Evolutionary conservation across 2,113 vertebrate genomes (phyloP), one percentile per base, ranked within the genome.

Genomic region (Copsychus sechellarum): DNA sequence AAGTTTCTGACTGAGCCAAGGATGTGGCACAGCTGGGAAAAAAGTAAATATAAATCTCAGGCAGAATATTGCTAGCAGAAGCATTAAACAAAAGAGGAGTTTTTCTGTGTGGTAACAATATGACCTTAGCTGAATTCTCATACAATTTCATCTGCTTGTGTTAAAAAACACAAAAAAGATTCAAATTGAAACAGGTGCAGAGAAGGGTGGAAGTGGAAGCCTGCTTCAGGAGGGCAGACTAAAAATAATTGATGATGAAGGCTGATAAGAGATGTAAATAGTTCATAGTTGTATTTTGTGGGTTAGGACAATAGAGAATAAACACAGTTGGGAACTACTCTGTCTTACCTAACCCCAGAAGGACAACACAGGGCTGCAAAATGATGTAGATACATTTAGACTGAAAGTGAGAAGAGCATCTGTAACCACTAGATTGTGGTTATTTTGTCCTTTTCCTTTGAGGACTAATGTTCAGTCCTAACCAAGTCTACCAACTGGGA

Each of bases 1-100:
- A 97, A 80, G 67, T 94, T 90, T 94, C 56, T 92, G 82, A 70
- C 76, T 83, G 69, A 95, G 92, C 94, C 95, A 96, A 95, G 91
- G 92, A 92, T 93, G 94, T 92, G 89, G 84, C 89, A 95, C 86
- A 95, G 91, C 96, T 95, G 95, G 60, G 91, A 78, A 94, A 94
- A 77, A 70, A 94, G 57, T 88, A 95, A 93, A 81, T 92, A 94
- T 88, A 93, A 97, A 92, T 93, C 88, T 91, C 50, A 51, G 65
- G 34, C 19, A 0, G 81, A 88, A 56, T 80, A 88, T 61, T 86
- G 71, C 54, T 88, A 88, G 62, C 88, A 93, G 94, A 95, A 34
- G 17, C 81, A 80, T 88, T 72, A 79, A 90, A 93, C 43, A 76
- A 69, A 90, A 62, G 71, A 64, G 26, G 81, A 66, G 5, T 61